Evolutionary conservation across 2,797 vertebrate species (phyloP).

Genomic region (Chrysocyon brachyurus): DNA sequence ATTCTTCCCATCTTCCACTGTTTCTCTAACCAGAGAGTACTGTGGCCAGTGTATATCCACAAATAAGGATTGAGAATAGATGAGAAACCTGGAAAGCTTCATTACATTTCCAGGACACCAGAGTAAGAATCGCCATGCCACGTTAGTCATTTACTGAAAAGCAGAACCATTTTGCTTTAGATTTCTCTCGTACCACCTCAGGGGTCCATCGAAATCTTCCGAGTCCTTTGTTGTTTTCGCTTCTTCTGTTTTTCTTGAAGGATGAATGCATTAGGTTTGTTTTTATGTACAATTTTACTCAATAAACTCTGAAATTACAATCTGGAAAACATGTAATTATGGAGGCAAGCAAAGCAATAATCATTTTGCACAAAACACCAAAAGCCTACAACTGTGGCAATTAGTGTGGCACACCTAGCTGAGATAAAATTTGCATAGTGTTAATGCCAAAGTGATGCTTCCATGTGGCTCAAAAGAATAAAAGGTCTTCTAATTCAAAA

Average conservation of each 20-base stretch:
- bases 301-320: constrained; percentile 72
- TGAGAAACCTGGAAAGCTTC: neutral
- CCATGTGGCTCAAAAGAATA: neutral
- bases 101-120: constrained; percentile 22
- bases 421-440: neutral
- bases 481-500: neutral
- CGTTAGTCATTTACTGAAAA: constrained; percentile 47
- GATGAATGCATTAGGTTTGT: constrained; percentile 42
- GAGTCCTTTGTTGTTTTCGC: constrained; percentile 38
- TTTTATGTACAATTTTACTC: constrained; percentile 65
- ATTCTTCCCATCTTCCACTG: neutral
- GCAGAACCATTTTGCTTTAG: constrained; percentile 7
- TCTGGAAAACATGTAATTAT: constrained; percentile 75
- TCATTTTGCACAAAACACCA: constrained; percentile 63
- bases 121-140: neutral
- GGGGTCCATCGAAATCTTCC: constrained; percentile 29
- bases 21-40: neutral
- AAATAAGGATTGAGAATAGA: neutral
- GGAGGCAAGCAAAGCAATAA: constrained; percentile 76
- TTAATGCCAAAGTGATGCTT: constrained; percentile 27
- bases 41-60: neutral
- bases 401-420: constrained; percentile 57
- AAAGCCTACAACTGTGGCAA: constrained; percentile 42
- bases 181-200: constrained; percentile 40
- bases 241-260: constrained; percentile 49